A percentile compares a stretch with the other conserved stretches of the same genome.
phyloP scores from a whole-genome alignment of 92 coral and sea anemone genomes.

The Meandrina meandrites region DNA sequence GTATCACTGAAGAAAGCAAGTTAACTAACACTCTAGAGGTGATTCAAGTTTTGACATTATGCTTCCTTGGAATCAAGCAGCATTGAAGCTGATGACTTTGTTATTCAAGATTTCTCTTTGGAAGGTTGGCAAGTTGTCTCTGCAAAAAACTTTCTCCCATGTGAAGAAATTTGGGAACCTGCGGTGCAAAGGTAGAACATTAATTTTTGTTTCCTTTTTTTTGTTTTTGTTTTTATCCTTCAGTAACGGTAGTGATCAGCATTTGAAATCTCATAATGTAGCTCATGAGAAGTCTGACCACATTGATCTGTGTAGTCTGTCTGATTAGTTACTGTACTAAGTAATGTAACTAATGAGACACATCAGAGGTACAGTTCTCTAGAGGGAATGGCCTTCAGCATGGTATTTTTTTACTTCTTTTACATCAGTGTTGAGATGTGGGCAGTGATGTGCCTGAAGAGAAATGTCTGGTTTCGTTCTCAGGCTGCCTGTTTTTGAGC shows the following conservation, averaged over 20 bases:
- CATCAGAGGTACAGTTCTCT: not conserved
- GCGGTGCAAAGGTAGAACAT: slow-evolving; percentile 10
- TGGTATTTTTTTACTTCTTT: not conserved
- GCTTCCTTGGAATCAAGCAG: not conserved
- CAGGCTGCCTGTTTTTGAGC: not conserved
- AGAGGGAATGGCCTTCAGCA: not conserved
- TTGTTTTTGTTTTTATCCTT: not conserved
- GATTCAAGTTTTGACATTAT: not conserved
- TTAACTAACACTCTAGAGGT: not conserved
- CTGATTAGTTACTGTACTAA: not conserved
- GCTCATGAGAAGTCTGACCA: not conserved
- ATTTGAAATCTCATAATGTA: not conserved
- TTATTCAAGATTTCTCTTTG: not conserved
- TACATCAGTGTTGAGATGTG: not conserved
- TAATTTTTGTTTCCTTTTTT: not conserved
- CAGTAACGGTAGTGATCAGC: not conserved
- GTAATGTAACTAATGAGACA: not conserved
- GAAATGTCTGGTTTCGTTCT: not conserved
- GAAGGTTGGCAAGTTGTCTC: not conserved
- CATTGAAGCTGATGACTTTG: too few species aligned
- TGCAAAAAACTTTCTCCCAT: not conserved
- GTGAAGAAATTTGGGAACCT: not conserved
- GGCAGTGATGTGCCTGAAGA: not conserved
- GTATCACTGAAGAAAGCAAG: not conserved
- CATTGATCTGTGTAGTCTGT: not conserved